Evolutionary conservation across 2,888 invertebrate species (phyloP), one percentile per base, ranked within the genome.

Genomic region (Diaperis boleti): DNA sequence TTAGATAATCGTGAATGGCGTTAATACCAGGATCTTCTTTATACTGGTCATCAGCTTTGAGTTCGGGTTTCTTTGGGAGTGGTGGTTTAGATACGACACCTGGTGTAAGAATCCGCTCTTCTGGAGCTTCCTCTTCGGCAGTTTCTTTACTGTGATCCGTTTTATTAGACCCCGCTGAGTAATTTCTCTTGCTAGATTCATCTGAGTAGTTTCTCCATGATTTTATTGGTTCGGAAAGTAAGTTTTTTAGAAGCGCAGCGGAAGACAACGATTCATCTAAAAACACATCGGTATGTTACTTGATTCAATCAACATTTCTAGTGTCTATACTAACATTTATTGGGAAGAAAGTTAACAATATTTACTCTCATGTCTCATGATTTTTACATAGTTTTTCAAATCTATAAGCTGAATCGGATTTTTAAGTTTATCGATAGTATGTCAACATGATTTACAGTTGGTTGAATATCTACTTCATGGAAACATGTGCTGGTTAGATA

Each of bases 21-120:
- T 71, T 67, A 26, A 59, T 39, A 17, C 39, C 49, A 13, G 52
- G 41, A 20, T 50, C 42, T 14, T 50, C 35, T 29, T 37, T 39
- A 6, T 47, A 29, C 8, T 15, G 8, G 2, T 35, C 17, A 22
- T 37, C 18, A 10, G 22, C 14, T 5, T 64, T 65, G 3, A 22
- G 42, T 29, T 74, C 72, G 1, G 68, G 41, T 69, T 75, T 77
- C 65, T 72, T 78, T 2, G 81, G 80, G 22, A 81, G 54, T 2
- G 82, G 82, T 5, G 82, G 82, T 69, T 81, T 81, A 0, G 76
- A 66, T 54, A 72, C 74, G 39, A 82, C 59, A 7, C 81, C 81
- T 2, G 81, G 81, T 18, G 69, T 57, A 59, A 80, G 65, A 50
- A 65, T 39, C 2, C 8, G 29, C 52, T 13, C 26, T 56, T 42